phyloP scores from a whole-genome alignment of 2,113 vertebrate species.

The Rattus norvegicus region DNA sequence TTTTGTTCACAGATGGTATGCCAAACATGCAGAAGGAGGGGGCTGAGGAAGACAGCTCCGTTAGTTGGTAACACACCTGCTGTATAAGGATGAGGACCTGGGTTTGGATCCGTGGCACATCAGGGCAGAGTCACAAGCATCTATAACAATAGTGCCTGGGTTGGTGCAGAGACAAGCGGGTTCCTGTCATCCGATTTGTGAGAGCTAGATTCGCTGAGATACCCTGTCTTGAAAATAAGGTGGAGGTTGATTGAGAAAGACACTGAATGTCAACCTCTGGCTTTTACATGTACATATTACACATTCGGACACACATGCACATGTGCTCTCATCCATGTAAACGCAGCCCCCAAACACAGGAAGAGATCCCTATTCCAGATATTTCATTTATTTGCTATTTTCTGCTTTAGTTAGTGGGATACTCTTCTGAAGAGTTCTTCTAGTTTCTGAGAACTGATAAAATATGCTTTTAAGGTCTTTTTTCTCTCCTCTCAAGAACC shows the following conservation, averaged over 20 bases:
- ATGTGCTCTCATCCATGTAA: neutral
- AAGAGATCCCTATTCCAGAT: neutral
- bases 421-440: neutral
- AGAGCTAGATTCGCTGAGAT: neutral
- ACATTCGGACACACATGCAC: neutral
- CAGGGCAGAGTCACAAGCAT: neutral
- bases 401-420: neutral
- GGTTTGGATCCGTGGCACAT: neutral
- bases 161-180: neutral
- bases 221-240: neutral
- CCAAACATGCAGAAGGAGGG: neutral
- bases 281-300: too few relatives aligned
- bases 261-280: neutral
- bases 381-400: neutral
- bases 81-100: neutral
- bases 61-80: neutral
- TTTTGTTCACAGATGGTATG: neutral
- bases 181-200: neutral
- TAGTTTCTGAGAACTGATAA: neutral
- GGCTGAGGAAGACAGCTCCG: neutral
- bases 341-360: neutral
- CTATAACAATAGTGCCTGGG: neutral
- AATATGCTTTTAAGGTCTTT: too few relatives aligned
- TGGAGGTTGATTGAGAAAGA: neutral
- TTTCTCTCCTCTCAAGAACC: neutral